phyloP scores from a whole-genome alignment of 2,888 invertebrate species.

The Himalopsyche japonica region DNA sequence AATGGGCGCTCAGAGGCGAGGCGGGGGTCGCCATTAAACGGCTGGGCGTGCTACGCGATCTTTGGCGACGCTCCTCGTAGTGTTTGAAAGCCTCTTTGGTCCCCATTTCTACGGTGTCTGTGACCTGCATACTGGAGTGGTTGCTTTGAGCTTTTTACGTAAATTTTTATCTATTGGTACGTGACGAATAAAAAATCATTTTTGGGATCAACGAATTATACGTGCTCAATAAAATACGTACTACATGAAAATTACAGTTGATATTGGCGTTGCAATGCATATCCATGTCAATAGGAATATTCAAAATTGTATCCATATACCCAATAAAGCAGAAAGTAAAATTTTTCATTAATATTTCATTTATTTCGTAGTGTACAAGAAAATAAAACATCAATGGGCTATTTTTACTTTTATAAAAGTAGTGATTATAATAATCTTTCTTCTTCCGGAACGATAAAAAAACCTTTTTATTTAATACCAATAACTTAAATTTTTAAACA shows the following conservation, averaged over 20 bases:
- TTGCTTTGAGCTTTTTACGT: not conserved
- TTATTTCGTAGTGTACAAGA: no score
- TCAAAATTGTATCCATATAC: not conserved
- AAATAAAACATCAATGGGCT: no score
- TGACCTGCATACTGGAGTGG: not conserved
- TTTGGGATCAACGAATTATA: not conserved
- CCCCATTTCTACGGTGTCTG: not conserved
- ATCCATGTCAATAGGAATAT: not conserved
- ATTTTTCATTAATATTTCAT: no score
- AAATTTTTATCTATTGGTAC: not conserved
- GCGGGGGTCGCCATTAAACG: slow-evolving; percentile 8
- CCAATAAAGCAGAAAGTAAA: no score
- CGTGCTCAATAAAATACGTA: not conserved
- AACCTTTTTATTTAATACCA: no score
- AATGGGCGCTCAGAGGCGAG: slow-evolving; percentile 17
- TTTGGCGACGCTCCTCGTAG: not conserved
- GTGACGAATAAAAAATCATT: not conserved
- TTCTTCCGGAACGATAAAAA: no score
- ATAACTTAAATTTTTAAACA: no score
- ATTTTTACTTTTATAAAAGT: no score
- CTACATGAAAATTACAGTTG: not conserved
- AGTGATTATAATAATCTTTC: no score
- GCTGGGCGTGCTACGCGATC: slow-evolving; percentile 2
- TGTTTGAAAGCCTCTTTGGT: not conserved
- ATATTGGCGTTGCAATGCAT: not conserved